Evolutionary conservation across 2,113 vertebrate genomes (phyloP), one percentile per base, ranked within the genome.

Genomic region (Poecilia latipinna): DNA sequence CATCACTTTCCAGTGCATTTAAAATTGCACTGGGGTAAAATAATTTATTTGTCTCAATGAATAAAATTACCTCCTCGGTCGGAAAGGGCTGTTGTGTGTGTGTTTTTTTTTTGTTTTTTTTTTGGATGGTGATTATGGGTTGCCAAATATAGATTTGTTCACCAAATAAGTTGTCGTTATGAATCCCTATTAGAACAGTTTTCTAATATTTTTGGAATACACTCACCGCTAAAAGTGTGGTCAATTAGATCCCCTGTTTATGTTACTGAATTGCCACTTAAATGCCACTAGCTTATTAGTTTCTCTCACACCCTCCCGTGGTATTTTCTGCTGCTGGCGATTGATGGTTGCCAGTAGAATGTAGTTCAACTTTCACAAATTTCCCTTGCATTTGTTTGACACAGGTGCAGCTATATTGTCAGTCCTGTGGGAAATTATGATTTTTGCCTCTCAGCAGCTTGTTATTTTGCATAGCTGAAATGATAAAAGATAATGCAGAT

Each of bases 261-360:
- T 84, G 61, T 82, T 79, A 71, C 66, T 75, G 72, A 82, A 78
- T 87, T 79, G 79, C 75, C 70, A 85, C 78, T 88, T 85, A 90
- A 89, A 91, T 90, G 87, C 71, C 82, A 85, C 74, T 80, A 63
- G 79, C 82, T 91, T 83, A 89, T 90, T 83, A 90, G 72, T 70
- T 83, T 82, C 71, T 48, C 78, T 66, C 73, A 67, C 82, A 89
- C 78, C 82, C 65, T 48, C 13, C 81, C 68, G 61, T 83, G 83
- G 22, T 82, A 75, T 89, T 84, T 75, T 86, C 72, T 67, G 68
- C 72, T 72, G 66, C 62, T 75, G 69, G 74, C 11, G 74, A 79
- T 74, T 75, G 82, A 72, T 13, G 39, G 79, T 78, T 68, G 83
- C 33, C 81, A 78, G 66, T 39, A 81, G 72, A 71, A 75, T 79